Evolutionary conservation across 2,797 vertebrate species (phyloP), one percentile per base, ranked within the genome.

Genomic region (Muscicapa comitata): DNA sequence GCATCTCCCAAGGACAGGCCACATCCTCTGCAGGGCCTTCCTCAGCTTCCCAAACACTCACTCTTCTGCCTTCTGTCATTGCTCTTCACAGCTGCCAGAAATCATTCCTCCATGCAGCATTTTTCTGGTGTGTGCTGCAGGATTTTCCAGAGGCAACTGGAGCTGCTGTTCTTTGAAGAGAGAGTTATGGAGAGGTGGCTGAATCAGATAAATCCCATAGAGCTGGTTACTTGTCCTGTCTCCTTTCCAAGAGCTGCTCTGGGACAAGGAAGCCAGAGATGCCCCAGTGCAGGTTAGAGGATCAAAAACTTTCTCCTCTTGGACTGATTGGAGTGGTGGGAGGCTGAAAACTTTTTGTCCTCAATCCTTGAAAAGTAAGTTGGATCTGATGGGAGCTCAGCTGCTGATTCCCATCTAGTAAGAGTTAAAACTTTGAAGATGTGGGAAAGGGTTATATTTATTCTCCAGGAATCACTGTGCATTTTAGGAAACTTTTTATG

Each of bases 211-310:
- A 55, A 67, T 59, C 72, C 31, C 28, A 4, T 4, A n/a, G 29
- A 17, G 31, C 8, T 38, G 53, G 10, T 76, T 43, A 4, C 59
- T 67, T 51, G 23, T 72, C 4, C 59, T 45, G 18, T 25, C 17
- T 20, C 25, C n/a, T 76, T 55, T 35, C 81, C 35, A 26, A 68
- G 50, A 25, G 2, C 14, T 1, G 31, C 48, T 59, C 76, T 31
- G 57, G 13, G 15, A 35, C 13, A 25, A 51, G 55, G 84, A 50
- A 45, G n/a, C 10, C 29, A 19, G n/a, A 43, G 57, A 10, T 5
- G 7, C 18, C 0, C 0, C 2, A 2, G 2, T 47, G n/a, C 63
- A 50, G 55, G 15, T 28, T 19, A 38, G 29, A 48, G 70, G 15
- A 43, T n/a, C 43, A 31, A 42, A 33, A 67, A 21, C 26, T 62